Percentiles rank a stretch among this genome's conserved stretches.
These are phyloP conservation scores for Amazona finschi DNA, from an alignment of 2,797 vertebrate genomes.

Conservation along the genomic window DNA sequence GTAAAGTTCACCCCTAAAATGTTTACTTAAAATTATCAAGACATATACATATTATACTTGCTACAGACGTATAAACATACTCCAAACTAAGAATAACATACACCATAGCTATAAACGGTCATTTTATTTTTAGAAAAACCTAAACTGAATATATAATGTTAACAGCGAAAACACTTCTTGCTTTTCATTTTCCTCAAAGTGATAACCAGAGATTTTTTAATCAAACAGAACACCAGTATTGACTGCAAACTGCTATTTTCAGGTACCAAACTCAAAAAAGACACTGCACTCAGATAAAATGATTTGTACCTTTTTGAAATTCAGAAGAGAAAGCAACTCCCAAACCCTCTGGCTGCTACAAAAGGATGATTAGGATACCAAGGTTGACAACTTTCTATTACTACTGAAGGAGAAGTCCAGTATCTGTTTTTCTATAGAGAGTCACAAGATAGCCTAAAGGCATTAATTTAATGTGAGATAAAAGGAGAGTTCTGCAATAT, in stretches of 20 bases:
- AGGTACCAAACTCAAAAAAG: background rate
- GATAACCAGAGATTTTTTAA: background rate
- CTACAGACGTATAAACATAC: background rate
- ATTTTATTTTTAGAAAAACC: background rate
- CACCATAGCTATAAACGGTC: background rate
- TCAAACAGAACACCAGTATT: background rate
- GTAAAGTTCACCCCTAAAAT: background rate
- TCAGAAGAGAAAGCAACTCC: background rate
- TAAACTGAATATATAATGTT: background rate
- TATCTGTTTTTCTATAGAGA: background rate
- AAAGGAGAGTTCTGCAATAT: background rate
- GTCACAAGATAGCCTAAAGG: background rate
- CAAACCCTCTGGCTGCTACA: background rate
- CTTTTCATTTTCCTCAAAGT: background rate
- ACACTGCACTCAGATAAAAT: background rate
- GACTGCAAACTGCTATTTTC: background rate
- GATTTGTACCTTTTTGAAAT: background rate
- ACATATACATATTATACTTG: background rate
- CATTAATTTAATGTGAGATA: background rate
- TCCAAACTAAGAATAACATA: background rate
- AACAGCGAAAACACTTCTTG: background rate
- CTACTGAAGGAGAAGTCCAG: background rate
- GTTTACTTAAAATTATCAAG: slow-evolving; percentile 1
- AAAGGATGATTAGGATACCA: background rate
- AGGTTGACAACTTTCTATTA: background rate